Conservation (phyloP, 1,140 invertebrate species). For the Zeugodacus cucurbitae region DNA sequence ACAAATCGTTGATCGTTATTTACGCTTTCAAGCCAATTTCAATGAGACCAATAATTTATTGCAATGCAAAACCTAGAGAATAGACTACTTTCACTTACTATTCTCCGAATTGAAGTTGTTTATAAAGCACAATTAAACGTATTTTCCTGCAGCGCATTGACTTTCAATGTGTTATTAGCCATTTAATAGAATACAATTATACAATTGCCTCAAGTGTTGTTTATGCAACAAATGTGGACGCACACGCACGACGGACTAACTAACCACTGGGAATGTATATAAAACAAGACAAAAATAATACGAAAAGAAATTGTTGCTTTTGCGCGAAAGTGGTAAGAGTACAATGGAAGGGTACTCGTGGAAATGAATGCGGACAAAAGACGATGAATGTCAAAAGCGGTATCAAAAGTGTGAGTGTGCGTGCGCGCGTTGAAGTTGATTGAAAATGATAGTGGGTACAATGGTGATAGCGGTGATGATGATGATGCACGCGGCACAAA, state of each 20-base stretch:
- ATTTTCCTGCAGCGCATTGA: neutral
- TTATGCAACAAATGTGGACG: neutral
- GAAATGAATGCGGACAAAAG: neutral
- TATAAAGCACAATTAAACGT: neutral
- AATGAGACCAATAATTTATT: too few relatives aligned
- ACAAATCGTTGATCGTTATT: too few relatives aligned
- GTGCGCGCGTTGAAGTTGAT: neutral
- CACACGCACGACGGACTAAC: neutral
- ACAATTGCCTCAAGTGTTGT: conserved; percentile 28
- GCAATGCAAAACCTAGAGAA: neutral
- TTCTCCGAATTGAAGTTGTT: neutral
- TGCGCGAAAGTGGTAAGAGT: neutral
- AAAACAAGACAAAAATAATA: neutral
- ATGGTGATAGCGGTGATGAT: neutral
- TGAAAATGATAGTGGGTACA: neutral
- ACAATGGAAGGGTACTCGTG: neutral
- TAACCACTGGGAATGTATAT: neutral
- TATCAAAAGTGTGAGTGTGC: neutral
- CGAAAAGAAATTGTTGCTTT: neutral
- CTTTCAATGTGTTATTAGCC: neutral
- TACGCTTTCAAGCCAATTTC: too few relatives aligned
- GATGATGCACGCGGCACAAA: too few relatives aligned
- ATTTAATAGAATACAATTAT: neutral
- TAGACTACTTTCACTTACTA: neutral
- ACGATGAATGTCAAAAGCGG: neutral